Base-by-base conservation (phyloP, 2,888 invertebrate genomes). In the Drosophila kanekoi region DNA sequence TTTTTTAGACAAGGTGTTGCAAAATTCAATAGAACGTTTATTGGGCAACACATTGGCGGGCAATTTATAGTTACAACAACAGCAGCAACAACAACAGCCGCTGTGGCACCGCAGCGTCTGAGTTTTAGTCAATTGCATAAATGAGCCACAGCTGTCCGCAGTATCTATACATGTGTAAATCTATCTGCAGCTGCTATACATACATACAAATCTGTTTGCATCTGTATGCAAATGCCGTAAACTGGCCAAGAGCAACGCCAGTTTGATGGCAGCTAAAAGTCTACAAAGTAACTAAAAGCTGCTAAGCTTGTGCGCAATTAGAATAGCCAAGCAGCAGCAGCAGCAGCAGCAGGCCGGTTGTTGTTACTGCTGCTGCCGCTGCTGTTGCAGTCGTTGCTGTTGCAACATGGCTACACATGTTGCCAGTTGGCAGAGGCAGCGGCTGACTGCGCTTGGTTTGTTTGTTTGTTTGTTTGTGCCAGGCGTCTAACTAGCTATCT, bases 281-380 rank as follows among this genome's bases (percentile, higher is more conserved):
- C 81, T 75, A 83, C 83, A 83, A 83, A 87, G 85, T 83, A 89
- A 79, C 83, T 87, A 87, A 83, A 83, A 87, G 89, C 89, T 77
- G 89, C 87, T 87, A 83, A 88, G 89, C 83, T 87, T 87, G 87
- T 88, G 83, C 87, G 89, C 83, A 83, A 83, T 83, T 83, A 83
- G 83, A 83, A 83, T 83, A 83, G 73, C 61, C 86, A 66, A 72
- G 69, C 68, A 54, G 54, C 45, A 33, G 52, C 40, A 40, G 14
- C 38, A 37, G 53, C 48, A 33, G 35, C 13, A 49, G 37, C 47
- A 33, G 49, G 60, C 56, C 33, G 59, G 80, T 72, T 73, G 68
- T 51, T 67, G 58, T 18, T 48, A 52, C 28, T 40, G 56, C 8
- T 54, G 63, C n/a, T 48, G 65, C 14, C 51, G 65, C 40, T 45